phyloP scores from a whole-genome alignment of 2,888 invertebrate species.

The Drosophila acutilabella region DNA sequence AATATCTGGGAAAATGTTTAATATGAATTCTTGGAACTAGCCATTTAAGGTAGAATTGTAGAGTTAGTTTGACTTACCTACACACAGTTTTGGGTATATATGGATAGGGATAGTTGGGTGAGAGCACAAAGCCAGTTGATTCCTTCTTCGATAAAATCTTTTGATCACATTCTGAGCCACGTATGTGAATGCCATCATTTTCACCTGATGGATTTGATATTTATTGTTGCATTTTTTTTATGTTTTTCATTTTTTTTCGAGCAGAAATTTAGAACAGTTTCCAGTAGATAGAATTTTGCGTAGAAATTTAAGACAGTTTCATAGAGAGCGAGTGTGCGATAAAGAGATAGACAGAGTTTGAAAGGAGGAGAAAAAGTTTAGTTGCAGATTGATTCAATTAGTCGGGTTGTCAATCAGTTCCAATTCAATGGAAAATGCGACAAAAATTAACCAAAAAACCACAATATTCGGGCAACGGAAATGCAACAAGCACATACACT shows the following conservation, averaged over 20 bases:
- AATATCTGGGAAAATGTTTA: slow-evolving; percentile 88
- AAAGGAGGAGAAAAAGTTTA: slow-evolving; percentile 22
- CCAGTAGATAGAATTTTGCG: slow-evolving; percentile 29
- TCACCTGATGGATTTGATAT: slow-evolving; percentile 86
- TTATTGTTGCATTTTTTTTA: slow-evolving; percentile 64
- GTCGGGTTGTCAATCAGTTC: slow-evolving; percentile 16
- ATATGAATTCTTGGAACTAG: not conserved
- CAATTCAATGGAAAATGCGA: slow-evolving; percentile 53
- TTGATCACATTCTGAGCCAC: slow-evolving; percentile 99
- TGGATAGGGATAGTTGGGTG: slow-evolving; percentile 97
- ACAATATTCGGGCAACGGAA: slow-evolving; percentile 25
- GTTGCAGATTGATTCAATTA: slow-evolving; percentile 15
- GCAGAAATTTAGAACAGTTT: slow-evolving; percentile 44
- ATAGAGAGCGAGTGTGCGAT: slow-evolving; percentile 1
- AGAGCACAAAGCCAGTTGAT: slow-evolving; percentile 96
- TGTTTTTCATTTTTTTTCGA: not conserved
- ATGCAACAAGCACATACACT: slow-evolving; percentile 76
- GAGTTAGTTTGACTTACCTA: slow-evolving; percentile 86
- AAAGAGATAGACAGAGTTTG: slow-evolving; percentile 23
- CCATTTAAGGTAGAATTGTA: no score
- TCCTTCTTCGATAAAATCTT: slow-evolving; percentile 97
- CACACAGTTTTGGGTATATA: slow-evolving; percentile 98
- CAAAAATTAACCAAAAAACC: slow-evolving; percentile 63
- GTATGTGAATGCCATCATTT: slow-evolving; percentile 97
- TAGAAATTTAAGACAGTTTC: slow-evolving; percentile 21